phyloP scores from a whole-genome alignment of 1,140 invertebrate genomes.

The Bombus cullumanus region DNA sequence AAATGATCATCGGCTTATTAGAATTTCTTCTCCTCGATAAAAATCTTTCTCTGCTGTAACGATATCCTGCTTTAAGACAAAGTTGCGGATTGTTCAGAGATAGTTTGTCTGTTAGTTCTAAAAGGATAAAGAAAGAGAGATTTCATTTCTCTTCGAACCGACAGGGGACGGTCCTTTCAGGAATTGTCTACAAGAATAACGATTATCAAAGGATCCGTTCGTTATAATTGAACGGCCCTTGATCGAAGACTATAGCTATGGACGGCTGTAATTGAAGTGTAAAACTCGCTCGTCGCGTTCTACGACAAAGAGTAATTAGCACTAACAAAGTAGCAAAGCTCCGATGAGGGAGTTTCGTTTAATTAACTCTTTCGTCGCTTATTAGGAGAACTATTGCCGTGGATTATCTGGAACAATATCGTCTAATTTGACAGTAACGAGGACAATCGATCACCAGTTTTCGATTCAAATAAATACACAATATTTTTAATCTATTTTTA shows the following conservation, averaged over 20 bases:
- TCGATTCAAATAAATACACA: neutral
- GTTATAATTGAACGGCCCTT: constrained; percentile 44
- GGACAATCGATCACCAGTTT: neutral
- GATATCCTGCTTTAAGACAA: neutral
- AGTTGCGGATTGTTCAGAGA: neutral
- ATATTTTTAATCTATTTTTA: too few relatives aligned
- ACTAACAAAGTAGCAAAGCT: constrained; percentile 23
- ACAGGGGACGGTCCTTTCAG: neutral
- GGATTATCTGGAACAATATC: neutral
- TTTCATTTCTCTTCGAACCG: neutral
- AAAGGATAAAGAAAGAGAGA: neutral
- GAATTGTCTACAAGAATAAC: constrained; percentile 2
- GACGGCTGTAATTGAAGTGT: constrained; percentile 29
- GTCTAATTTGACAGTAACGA: neutral
- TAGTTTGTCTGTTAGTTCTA: neutral
- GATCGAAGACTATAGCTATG: constrained; percentile 33
- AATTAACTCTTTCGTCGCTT: constrained; percentile 34
- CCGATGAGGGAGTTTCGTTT: neutral
- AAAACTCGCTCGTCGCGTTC: constrained; percentile 13
- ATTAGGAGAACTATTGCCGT: neutral
- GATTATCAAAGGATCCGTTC: constrained; percentile 36
- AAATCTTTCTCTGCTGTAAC: neutral
- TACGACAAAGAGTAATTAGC: constrained; percentile 36
- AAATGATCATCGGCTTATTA: neutral
- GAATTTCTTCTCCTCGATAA: neutral